These are phyloP conservation scores for Pseudotriccus pelzelni DNA, from an alignment of 2,797 vertebrate genomes.

Conservation along the genomic window DNA sequence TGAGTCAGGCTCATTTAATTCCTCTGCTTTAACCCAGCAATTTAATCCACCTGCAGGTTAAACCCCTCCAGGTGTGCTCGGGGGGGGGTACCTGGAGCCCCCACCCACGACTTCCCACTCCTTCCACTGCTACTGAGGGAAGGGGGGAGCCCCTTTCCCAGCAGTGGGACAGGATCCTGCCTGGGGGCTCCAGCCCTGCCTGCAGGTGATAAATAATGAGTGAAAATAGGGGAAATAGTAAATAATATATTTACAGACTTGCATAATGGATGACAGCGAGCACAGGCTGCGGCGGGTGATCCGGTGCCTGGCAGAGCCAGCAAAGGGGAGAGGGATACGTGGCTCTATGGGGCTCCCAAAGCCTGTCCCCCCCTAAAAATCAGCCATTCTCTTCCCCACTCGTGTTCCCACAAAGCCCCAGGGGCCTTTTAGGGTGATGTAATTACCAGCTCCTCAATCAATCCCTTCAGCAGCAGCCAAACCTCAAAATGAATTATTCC, in stretches of 20 bases:
- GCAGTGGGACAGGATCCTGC: accelerated
- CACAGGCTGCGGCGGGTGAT: background rate
- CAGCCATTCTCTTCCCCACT: background rate
- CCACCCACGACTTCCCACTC: accelerated
- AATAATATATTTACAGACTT: constrained; percentile 59
- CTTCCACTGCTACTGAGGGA: accelerated
- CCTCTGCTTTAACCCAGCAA: accelerated
- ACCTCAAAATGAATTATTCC: background rate
- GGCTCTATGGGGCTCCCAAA: background rate
- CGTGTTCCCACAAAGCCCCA: background rate
- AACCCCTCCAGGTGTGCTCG: background rate
- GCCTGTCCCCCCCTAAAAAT: background rate
- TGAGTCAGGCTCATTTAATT: background rate
- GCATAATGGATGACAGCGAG: background rate
- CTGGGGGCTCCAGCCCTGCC: background rate
- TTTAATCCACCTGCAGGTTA: background rate
- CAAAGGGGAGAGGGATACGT: background rate
- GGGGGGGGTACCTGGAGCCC: background rate
- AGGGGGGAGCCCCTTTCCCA: background rate
- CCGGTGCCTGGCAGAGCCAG: background rate
- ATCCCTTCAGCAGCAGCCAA: background rate
- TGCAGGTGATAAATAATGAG: constrained; percentile 58
- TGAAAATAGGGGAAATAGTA: constrained; percentile 41
- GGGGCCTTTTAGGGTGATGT: background rate
- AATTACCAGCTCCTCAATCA: background rate